These are phyloP conservation scores for Anguilla japonica DNA, from an alignment of 2,113 vertebrate genomes.

Conservation along the genomic window DNA sequence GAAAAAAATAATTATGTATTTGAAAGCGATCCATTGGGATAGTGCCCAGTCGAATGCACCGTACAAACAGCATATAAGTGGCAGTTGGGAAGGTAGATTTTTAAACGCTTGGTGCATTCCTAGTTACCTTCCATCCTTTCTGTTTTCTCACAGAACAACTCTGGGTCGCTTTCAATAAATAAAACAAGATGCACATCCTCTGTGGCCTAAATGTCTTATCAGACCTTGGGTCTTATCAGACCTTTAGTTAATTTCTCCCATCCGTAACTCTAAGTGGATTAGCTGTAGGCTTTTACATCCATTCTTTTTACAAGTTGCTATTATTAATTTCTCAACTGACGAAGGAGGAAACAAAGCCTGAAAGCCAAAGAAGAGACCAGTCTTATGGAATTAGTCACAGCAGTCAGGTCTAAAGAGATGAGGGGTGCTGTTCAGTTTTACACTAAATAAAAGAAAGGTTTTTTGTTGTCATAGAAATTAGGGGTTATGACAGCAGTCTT, in stretches of 20 bases:
- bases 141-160: constrained; percentile 25
- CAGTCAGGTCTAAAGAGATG: constrained; percentile 45
- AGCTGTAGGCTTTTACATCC: constrained; percentile 58
- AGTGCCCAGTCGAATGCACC: background rate
- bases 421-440: constrained; percentile 50
- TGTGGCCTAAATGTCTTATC: constrained; percentile 43
- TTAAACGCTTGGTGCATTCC: background rate
- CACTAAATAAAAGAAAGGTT: constrained; percentile 60
- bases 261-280: constrained; percentile 58
- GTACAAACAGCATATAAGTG: background rate
- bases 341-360: constrained; percentile 53
- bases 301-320: constrained; percentile 48
- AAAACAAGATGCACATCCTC: background rate
- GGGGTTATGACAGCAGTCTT: constrained; percentile 38
- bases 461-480: constrained; percentile 64
- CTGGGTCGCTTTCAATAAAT: constrained; percentile 24
- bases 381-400: constrained; percentile 60
- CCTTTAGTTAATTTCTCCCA: constrained; percentile 45
- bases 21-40: background rate
- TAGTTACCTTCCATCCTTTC: background rate
- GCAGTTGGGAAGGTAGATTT: background rate
- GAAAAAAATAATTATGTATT: background rate
- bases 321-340: constrained; percentile 60
- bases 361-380: constrained; percentile 39
- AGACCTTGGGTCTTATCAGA: constrained; percentile 44